Base-by-base conservation (phyloP, 2,888 invertebrate species). In the Pheosia gnoma region DNA sequence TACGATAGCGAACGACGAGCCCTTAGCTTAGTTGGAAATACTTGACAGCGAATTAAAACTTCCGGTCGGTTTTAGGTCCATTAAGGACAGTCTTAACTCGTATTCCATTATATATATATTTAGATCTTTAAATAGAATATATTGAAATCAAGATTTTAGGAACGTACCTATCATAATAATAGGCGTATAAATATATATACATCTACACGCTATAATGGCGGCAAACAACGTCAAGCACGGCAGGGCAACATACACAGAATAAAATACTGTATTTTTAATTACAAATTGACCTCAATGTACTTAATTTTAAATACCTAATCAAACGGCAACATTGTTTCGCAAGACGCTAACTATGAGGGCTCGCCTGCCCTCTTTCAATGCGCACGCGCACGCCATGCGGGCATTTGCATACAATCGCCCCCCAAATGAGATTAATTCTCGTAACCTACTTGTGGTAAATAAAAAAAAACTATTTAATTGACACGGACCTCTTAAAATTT, bases 341-440 rank as follows among this genome's bases (percentile, higher is more conserved):
- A 71, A 71, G 58, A 63, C 58, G 57, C 58, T 55, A 57, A 45
- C 62, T 68, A 68, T 76, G 72, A 69, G 74, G 77, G 71, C 68
- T 66, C 74, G 70, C 63, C 59, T 71, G 77, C 67, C 68, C 67
- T 66, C 13, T 41, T 41, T 63, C 54, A 61, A 61, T 72, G 78
- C 79, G 81, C 78, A 55, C 66, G 76, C 80, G 81, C 83, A 80
- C 78, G 77, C 74, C 74, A 90, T 91, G 88, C 89, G 90, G 90
- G 90, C 80, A 88, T 90, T 90, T 82, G 77, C 88, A 87, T 89
- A 85, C 85, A 88, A 88, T 87, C 79, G 80, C 61, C 65, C 62
- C 56, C 73, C 68, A 47, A 77, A 74, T 65, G 67, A 78, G 78
- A 84, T 82, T 83, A 80, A 84, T 82, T 83, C 79, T 69, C 67